phyloP scores from a whole-genome alignment of 2,888 invertebrate species.

The Noctua janthina region DNA sequence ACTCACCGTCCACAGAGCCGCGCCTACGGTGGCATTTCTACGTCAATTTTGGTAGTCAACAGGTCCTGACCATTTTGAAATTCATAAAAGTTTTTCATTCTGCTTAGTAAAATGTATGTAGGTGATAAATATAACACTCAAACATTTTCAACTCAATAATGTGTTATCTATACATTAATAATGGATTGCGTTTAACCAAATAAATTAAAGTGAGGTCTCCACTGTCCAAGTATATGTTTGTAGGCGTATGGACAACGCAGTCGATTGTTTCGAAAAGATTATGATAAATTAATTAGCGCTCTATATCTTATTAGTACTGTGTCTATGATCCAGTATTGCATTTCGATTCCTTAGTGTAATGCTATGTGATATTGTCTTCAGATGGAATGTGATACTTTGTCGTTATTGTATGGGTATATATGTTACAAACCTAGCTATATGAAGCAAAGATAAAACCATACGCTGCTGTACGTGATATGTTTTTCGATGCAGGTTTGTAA shows the following conservation, averaged over 20 bases:
- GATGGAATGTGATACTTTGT: slow-evolving; percentile 16
- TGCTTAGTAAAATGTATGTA: neutral
- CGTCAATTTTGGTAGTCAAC: no score
- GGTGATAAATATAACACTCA: neutral
- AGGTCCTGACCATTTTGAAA: no score
- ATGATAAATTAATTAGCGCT: slow-evolving; percentile 4
- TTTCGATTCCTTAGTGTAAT: slow-evolving; percentile 32
- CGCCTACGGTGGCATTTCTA: no score
- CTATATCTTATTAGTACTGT: slow-evolving; percentile 8
- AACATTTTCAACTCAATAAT: neutral
- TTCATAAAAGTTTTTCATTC: no score
- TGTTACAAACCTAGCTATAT: neutral
- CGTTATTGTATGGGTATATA: slow-evolving; percentile 7
- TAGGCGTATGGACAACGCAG: neutral
- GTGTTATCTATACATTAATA: neutral
- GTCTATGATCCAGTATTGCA: slow-evolving; percentile 13
- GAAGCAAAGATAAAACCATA: neutral
- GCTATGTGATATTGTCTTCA: slow-evolving; percentile 28
- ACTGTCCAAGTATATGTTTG: neutral
- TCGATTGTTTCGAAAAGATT: neutral
- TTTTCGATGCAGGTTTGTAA: neutral
- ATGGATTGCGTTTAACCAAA: neutral
- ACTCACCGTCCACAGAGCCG: no score
- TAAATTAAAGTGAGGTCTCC: neutral
- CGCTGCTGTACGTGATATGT: neutral